Percentiles rank a stretch among this genome's conserved stretches.
phyloP scores from a whole-genome alignment of 2,113 vertebrate genomes.

The Dicrurus megarhynchus region DNA sequence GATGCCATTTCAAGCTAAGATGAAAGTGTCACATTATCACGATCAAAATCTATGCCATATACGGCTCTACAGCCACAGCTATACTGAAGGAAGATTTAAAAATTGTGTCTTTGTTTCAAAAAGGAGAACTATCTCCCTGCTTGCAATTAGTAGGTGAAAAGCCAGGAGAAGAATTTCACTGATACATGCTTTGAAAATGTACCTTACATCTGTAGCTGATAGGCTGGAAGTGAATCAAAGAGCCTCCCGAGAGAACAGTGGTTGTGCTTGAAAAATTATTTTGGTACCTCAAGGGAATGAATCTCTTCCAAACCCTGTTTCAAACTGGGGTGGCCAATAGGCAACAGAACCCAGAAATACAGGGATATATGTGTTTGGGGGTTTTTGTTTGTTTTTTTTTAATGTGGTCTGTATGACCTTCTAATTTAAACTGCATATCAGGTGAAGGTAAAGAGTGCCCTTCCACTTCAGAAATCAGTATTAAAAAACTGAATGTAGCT shows the following conservation, averaged over 20 bases:
- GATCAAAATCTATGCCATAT: constrained; percentile 26
- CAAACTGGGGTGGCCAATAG: neutral
- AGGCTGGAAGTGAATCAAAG: constrained; percentile 19
- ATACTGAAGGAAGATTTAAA: neutral
- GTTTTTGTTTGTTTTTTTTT: neutral
- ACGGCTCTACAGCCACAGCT: neutral
- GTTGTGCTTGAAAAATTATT: constrained; percentile 27
- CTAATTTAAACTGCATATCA: neutral
- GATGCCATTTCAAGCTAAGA: constrained; percentile 53
- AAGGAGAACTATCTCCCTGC: constrained; percentile 9
- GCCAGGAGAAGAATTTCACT: constrained; percentile 28
- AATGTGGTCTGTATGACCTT: neutral
- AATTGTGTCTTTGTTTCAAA: constrained; percentile 38
- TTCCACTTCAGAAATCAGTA: neutral
- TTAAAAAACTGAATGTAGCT: neutral
- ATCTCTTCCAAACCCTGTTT: neutral
- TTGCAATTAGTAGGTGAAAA: constrained; percentile 69
- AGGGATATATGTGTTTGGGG: accelerated
- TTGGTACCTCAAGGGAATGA: neutral
- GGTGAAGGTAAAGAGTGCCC: neutral
- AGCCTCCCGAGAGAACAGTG: neutral
- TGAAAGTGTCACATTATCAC: constrained; percentile 47
- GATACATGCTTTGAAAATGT: constrained; percentile 10
- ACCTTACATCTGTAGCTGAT: neutral
- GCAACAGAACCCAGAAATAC: neutral